Base-by-base conservation (phyloP, 2,113 vertebrate genomes). In the Rhabdomys dilectus region DNA sequence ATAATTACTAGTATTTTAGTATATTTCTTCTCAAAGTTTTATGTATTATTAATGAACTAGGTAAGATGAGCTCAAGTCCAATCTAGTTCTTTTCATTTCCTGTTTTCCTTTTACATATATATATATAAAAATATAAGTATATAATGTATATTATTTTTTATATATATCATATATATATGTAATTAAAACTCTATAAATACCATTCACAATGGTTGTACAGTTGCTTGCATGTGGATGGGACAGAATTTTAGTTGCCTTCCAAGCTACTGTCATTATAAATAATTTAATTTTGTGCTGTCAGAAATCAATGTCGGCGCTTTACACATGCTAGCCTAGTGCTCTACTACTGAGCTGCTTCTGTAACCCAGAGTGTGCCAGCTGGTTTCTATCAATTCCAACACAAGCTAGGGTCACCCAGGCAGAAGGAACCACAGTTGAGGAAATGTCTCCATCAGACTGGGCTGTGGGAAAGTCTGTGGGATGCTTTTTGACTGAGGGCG, bases 71-170 rank as follows among this genome's bases (percentile, higher is more conserved):
- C 70, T 24, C 42, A 84, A 70, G 88, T 24, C 24, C 89, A 48
- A 89, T 42, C 62, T 84, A 95, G 42, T 42, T 72, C 26, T 94
- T 92, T 96, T 72, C 29, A 92, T 78, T 90, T 94, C 31, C 88
- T 4, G 51, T 15, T 42, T 8, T 64, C n/a, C 24, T 15, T 42
- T 8, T 64, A 34, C 24, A 56, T 56, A 15, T 56, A 56, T 56
- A 15, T 56, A 15, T 56, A 3, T 56, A 56, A 15, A 60, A n/a
- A n/a, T n/a, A n/a, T n/a, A n/a, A n/a, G n/a, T n/a, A n/a, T n/a
- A n/a, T n/a, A n/a, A n/a, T n/a, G n/a, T n/a, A n/a, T n/a, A n/a
- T n/a, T n/a, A n/a, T n/a, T n/a, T n/a, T n/a, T n/a, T n/a, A n/a
- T n/a, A 56, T 56, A 15, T 56, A 56, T 56, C n/a, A n/a, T n/a